Conservation (phyloP, 2,113 vertebrate species). For the Cinclus mexicanus region DNA sequence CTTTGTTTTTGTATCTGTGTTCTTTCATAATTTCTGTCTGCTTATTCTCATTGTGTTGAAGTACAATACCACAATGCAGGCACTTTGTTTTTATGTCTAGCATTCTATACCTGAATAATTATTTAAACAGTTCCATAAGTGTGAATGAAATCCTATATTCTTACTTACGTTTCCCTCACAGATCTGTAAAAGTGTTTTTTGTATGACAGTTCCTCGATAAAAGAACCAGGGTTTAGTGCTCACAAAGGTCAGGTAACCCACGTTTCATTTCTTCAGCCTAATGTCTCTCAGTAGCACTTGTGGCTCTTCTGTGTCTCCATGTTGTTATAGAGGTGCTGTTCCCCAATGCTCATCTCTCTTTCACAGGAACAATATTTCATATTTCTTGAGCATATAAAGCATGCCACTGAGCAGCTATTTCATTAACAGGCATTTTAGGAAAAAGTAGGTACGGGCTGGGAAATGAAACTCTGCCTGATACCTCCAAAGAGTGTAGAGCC, state of each 20-base stretch:
- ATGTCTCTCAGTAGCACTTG: neutral
- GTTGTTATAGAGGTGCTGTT: neutral
- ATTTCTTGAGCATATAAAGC: neutral
- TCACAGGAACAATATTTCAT: neutral
- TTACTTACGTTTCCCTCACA: neutral
- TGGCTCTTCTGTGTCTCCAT: neutral
- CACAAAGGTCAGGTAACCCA: neutral
- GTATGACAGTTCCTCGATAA: neutral
- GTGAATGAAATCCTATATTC: neutral
- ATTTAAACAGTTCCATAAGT: neutral
- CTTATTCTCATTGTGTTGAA: neutral
- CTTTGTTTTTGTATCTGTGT: neutral
- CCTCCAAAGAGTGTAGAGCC: neutral
- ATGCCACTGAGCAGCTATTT: neutral
- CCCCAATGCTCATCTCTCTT: neutral
- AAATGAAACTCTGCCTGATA: neutral
- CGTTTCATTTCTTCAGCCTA: neutral
- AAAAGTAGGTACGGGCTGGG: neutral
- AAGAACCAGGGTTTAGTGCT: neutral
- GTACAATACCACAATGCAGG: neutral
- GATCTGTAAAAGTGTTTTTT: neutral
- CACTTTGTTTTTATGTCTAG: rapidly evolving
- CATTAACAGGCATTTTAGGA: neutral
- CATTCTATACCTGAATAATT: neutral
- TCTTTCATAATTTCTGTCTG: neutral